Conservation (phyloP, 2,888 invertebrate species). For the Epirrita christyi region DNA sequence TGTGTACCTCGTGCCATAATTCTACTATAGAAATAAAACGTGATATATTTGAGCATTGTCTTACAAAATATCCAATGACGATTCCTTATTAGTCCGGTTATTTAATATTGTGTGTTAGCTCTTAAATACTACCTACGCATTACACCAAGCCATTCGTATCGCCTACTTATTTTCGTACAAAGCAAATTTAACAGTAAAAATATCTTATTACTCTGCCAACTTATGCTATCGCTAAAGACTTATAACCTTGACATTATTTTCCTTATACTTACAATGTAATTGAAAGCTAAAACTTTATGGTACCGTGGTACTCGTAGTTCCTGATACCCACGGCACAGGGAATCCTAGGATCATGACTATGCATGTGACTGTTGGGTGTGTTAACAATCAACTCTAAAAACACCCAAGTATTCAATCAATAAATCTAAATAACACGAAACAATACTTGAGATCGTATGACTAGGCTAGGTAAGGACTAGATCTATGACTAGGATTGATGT, state of each 20-base stretch:
- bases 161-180: constrained; percentile 24
- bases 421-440: constrained; percentile 9
- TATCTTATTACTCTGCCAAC: constrained; percentile 6
- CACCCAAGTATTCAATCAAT: constrained; percentile 14
- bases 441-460: not conserved
- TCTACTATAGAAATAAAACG: constrained; percentile 17
- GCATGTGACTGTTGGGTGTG: too few relatives aligned
- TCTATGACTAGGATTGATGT: too few relatives aligned
- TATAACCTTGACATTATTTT: constrained; percentile 24
- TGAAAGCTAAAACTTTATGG: too few relatives aligned
- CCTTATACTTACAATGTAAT: constrained; percentile 1
- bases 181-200: constrained; percentile 19
- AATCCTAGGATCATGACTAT: too few relatives aligned
- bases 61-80: constrained; percentile 1
- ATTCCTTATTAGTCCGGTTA: constrained; percentile 1
- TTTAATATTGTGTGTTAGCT: constrained; percentile 13
- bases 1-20: constrained; percentile 14
- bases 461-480: not conserved
- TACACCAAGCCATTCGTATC: constrained; percentile 22
- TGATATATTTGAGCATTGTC: constrained; percentile 24
- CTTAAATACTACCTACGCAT: constrained; percentile 18
- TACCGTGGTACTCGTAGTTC: too few relatives aligned
- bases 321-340: too few relatives aligned
- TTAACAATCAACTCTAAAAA: constrained; percentile 2
- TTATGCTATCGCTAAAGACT: constrained; percentile 10